Base-by-base conservation (phyloP, 1,140 invertebrate species). In the Spodoptera frugiperda region DNA sequence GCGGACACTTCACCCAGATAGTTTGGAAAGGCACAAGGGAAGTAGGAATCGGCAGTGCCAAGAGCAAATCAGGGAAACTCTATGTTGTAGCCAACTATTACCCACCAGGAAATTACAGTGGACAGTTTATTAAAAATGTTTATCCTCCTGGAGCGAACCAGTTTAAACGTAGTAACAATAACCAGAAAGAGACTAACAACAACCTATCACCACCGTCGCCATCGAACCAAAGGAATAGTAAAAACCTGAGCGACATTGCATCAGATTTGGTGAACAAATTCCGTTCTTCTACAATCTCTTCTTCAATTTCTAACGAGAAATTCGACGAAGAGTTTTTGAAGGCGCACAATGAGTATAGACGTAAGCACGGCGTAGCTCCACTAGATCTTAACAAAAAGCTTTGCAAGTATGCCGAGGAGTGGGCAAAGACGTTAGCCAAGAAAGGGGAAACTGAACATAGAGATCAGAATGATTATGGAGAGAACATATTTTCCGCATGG, bases 91-190 rank as follows among this genome's bases (percentile, higher is more conserved):
- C 96, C 0, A 97, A 97, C 90, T 98, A 98, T 79, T 95, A 96
- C 91, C 97, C 97, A n/a, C 95, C 97, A n/a, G 97, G 97, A 39
- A 98, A 98, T 84, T 95, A 96, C 68, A 93, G 96, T 9, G 97
- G 97, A 0, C 95, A 96, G 67, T 98, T 97, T 80, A 84, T 92
- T 0, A 95, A 95, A 70, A 97, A 97, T 88, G 97, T 98, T 25
- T 89, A 89, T n/a, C 95, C 95, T 61, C 94, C 95, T 4, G 91
- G 81, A 19, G 91, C 91, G 33, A 78, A 87, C 19, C 92, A 93
- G 39, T 93, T 93, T 67, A 79, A 77, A 54, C 79, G 73, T 5
- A 79, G 77, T 61, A 79, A 70, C 0, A 84, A 73, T 17, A 83
- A 44, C 57, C 63, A 76, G 5, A 78, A 82, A 49, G 80, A 82